phyloP scores from a whole-genome alignment of 92 coral and sea anemone species.

The Parazoanthus atlanticus region DNA sequence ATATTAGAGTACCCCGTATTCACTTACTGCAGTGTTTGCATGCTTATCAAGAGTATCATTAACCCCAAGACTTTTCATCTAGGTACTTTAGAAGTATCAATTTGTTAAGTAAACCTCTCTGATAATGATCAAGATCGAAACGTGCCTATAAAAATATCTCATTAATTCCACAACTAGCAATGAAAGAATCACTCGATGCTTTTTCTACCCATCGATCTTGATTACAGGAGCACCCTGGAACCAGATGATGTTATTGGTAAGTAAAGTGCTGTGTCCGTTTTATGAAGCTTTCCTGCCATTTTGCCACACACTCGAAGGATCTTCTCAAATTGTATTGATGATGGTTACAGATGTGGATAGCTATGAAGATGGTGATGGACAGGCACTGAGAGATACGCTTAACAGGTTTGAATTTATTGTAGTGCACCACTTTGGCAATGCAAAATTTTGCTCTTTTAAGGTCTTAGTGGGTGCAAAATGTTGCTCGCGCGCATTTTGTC shows the following conservation, averaged over 20 bases:
- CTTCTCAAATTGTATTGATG: not conserved
- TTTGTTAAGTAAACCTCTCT: too few relatives aligned
- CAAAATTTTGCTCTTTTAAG: not conserved
- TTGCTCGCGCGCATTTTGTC: too few relatives aligned
- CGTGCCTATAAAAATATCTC: too few relatives aligned
- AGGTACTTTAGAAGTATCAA: too few relatives aligned
- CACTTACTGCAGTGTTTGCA: too few relatives aligned
- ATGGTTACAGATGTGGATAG: conserved; percentile 89
- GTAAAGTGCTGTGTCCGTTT: not conserved
- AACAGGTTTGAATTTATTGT: conserved; percentile 71
- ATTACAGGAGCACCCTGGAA: conserved; percentile 76
- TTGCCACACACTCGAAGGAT: not conserved
- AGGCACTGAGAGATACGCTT: conserved; percentile 87
- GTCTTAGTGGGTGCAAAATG: too few relatives aligned
- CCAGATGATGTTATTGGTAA: conserved; percentile 89
- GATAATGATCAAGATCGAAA: too few relatives aligned
- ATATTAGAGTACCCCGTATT: too few relatives aligned
- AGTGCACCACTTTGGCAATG: not conserved
- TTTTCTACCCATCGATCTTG: not conserved
- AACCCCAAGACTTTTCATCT: too few relatives aligned
- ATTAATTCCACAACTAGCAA: not conserved
- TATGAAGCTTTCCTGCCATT: too few relatives aligned
- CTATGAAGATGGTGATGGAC: conserved; percentile 99
- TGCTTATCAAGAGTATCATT: too few relatives aligned
- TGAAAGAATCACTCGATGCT: not conserved